Base-by-base conservation (phyloP, 2,888 invertebrate genomes). In the Lamellibrachia columna region DNA sequence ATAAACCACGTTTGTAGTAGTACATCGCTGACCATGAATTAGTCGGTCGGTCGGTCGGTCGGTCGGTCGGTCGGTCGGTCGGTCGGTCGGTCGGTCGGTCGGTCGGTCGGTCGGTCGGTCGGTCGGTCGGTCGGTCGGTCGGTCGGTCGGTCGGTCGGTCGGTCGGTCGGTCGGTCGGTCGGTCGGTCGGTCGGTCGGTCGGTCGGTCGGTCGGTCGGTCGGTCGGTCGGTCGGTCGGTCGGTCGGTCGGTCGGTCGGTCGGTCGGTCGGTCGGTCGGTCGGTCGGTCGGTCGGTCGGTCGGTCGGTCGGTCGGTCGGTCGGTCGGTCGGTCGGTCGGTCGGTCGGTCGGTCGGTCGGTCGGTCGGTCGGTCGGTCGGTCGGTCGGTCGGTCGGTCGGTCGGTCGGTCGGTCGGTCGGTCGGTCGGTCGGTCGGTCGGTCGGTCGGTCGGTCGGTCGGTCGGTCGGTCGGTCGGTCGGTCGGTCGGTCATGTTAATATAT, bases 291-390 rank as follows among this genome's bases (percentile, higher is more conserved):
- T 75, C 22, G 75, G 22, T 22, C 75, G 75, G 22, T 75, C 75
- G 75, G 75, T 22, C 75, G 75, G 22, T 75, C 75, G 75, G 75
- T 22, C 75, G 22, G 22, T 75, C 75, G 58, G 58, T 7, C 58
- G 22, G 22, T 75, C 75, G 22, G 75, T 75, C 75, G 22, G 22
- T 75, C 75, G 15, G 22, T 75, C 22, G 15, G 60, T 60, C 60
- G 15, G 75, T 75, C 75, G 15, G 60, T 60, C 60, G 15, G 75
- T 75, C 75, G 15, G 75, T 75, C 75, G 15, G 22, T 15, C 75
- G 22, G 75, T 75, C 55, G 90, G 58, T 94, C 93, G 40, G 40
- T 40, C 40, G 40, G 40, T 40, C 40, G 40, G 40, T 40, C 40
- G 40, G 40, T 40, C 40, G 40, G 40, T 40, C 40, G 40, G 40